Percentiles rank a stretch among this genome's conserved stretches.
phyloP scores from a whole-genome alignment of 2,888 invertebrate genomes.

The Drosophila subquinaria region DNA sequence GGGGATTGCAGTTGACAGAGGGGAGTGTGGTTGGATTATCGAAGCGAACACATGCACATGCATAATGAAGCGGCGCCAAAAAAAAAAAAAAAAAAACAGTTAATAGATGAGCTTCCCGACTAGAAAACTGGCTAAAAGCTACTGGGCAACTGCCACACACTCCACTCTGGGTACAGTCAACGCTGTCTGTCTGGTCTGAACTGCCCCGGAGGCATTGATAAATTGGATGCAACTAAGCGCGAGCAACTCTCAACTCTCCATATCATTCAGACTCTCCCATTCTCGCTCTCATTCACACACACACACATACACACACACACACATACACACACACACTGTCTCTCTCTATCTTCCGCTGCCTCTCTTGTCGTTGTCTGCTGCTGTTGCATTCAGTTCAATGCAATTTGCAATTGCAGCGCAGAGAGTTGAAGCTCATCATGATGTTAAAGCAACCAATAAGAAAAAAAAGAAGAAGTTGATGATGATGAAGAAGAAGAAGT shows the following conservation, averaged over 20 bases:
- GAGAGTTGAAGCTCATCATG: conserved; percentile 27
- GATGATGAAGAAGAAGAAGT: conserved; percentile 19
- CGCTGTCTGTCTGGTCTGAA: conserved; percentile 35
- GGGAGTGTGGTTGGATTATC: conserved; percentile 6
- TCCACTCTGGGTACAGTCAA: conserved; percentile 49
- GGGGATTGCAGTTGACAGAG: conserved; percentile 35
- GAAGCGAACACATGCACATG: conserved; percentile 33
- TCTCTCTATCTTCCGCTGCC: conserved; percentile 21
- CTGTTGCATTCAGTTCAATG: conserved; percentile 57
- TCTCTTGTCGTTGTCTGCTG: conserved; percentile 32
- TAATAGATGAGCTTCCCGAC: conserved; percentile 37
- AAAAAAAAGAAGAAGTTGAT: conserved; percentile 16
- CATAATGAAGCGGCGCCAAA: conserved; percentile 52
- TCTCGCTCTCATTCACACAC: conserved; percentile 26
- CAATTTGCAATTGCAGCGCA: conserved; percentile 62
- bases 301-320: conserved; percentile 12
- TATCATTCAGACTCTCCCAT: conserved; percentile 14
- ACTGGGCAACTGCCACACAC: conserved; percentile 21
- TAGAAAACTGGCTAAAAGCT: conserved; percentile 28
- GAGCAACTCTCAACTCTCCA: conserved; percentile 19
- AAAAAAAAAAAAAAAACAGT: conserved; percentile 27
- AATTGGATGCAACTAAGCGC: conserved; percentile 53
- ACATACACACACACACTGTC: conserved; percentile 13
- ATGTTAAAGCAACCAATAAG: conserved; percentile 22
- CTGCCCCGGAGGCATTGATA: conserved; percentile 53